These are phyloP conservation scores for Melanaphis sacchari DNA, from an alignment of 1,140 invertebrate species.

Conservation along the genomic window DNA sequence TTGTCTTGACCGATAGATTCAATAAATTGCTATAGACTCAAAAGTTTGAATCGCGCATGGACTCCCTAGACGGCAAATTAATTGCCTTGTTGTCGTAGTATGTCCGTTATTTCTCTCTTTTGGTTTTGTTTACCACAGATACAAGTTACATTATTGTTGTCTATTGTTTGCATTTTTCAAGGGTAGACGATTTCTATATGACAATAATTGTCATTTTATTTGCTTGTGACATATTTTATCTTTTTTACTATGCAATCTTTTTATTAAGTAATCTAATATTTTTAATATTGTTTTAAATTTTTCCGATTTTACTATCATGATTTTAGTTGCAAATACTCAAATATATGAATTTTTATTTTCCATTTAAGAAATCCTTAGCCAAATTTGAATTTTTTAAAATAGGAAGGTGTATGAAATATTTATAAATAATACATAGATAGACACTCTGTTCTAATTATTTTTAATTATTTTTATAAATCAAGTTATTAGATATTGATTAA, in stretches of 20 bases:
- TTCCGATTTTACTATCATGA: background rate
- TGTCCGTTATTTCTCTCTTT: background rate
- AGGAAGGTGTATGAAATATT: background rate
- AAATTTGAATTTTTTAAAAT: background rate
- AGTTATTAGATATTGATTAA: background rate
- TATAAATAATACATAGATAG: background rate
- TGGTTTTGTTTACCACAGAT: background rate
- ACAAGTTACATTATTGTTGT: no score
- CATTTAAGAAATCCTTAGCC: background rate
- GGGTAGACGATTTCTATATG: background rate
- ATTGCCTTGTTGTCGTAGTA: background rate
- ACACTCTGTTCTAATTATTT: background rate
- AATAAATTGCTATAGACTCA: background rate
- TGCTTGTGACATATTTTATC: background rate
- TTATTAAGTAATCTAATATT: background rate
- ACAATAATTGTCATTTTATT: background rate
- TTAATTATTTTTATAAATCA: background rate
- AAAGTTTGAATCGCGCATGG: background rate
- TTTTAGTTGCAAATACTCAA: background rate
- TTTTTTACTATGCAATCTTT: background rate
- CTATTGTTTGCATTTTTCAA: background rate
- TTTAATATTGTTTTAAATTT: background rate
- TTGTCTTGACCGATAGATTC: background rate
- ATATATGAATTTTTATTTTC: background rate
- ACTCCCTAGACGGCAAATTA: background rate